A percentile compares a stretch with the other conserved stretches of the same genome.
Evolutionary conservation across 2,888 invertebrate genomes (phyloP).

Genomic region (Eucera pruinosa): DNA sequence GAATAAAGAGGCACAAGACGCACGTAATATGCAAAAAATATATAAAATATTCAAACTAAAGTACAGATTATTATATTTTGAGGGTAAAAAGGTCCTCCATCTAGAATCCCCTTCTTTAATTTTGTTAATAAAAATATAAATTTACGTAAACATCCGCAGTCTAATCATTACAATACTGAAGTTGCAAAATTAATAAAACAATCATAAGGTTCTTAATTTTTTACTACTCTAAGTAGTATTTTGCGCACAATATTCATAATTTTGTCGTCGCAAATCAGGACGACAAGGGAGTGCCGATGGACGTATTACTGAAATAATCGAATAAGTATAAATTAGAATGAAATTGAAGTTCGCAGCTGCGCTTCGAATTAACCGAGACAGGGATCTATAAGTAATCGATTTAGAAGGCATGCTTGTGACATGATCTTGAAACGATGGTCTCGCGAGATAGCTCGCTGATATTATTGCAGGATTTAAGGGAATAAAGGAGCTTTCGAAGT

Average conservation of each 20-base stretch:
- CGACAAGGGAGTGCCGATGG: neutral
- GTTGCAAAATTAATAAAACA: neutral
- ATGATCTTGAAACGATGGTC: conserved; percentile 23
- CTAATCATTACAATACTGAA: too few relatives aligned
- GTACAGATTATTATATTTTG: too few relatives aligned
- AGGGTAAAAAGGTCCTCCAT: too few relatives aligned
- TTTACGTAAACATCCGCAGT: too few relatives aligned
- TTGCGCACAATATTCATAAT: neutral
- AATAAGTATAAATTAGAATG: neutral
- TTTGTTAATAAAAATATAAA: too few relatives aligned
- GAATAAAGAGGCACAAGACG: too few relatives aligned
- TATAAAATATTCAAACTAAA: too few relatives aligned
- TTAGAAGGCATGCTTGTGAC: conserved; percentile 3
- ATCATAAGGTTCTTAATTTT: neutral
- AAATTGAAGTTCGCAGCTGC: neutral
- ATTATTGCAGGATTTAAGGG: conserved; percentile 43
- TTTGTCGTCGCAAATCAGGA: neutral
- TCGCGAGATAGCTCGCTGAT: conserved; percentile 32
- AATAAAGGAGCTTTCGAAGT: conserved; percentile 62
- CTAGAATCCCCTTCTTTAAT: too few relatives aligned
- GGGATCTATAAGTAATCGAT: conserved; percentile 15
- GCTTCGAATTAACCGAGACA: conserved; percentile 4
- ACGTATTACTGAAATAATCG: neutral
- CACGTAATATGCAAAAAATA: too few relatives aligned
- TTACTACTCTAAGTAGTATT: neutral